A percentile compares a stretch with the other conserved stretches of the same genome.
phyloP scores from a whole-genome alignment of 2,797 vertebrate species.

The Spinibarbus caldwelli region DNA sequence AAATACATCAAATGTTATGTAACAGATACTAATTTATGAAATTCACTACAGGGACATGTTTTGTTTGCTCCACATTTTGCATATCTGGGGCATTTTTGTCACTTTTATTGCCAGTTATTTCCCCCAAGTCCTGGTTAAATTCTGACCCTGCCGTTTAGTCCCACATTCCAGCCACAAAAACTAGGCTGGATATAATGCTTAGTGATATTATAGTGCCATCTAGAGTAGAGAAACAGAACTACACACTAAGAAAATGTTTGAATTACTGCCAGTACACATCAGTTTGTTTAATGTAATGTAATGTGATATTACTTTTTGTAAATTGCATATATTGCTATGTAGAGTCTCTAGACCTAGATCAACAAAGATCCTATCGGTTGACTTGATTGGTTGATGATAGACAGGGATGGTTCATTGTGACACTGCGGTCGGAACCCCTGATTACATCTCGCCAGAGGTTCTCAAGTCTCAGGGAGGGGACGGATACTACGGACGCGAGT shows the following conservation, averaged over 20 bases:
- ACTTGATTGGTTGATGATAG: conserved; percentile 71
- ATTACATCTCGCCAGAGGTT: conserved; percentile 98
- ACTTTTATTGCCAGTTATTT: background rate
- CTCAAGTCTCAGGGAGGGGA: conserved; percentile 97
- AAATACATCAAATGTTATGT: background rate
- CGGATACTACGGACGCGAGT: conserved; percentile 95
- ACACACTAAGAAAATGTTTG: background rate
- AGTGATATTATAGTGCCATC: conserved; percentile 16
- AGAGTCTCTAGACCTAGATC: background rate
- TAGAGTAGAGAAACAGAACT: conserved; percentile 16
- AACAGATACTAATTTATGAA: background rate
- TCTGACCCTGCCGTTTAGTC: background rate
- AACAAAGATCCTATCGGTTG: background rate
- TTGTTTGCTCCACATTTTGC: background rate
- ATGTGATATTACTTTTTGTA: background rate
- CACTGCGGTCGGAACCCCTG: conserved; percentile 96
- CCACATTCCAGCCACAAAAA: background rate
- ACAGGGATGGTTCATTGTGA: conserved; percentile 98
- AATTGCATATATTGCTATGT: background rate
- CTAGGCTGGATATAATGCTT: background rate
- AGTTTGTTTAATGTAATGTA: background rate
- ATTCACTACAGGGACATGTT: background rate
- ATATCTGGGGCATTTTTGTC: background rate
- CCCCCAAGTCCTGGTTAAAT: background rate
- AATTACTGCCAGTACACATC: background rate